phyloP scores from a whole-genome alignment of 2,797 vertebrate genomes.

The Lagorchestes hirsutus region DNA sequence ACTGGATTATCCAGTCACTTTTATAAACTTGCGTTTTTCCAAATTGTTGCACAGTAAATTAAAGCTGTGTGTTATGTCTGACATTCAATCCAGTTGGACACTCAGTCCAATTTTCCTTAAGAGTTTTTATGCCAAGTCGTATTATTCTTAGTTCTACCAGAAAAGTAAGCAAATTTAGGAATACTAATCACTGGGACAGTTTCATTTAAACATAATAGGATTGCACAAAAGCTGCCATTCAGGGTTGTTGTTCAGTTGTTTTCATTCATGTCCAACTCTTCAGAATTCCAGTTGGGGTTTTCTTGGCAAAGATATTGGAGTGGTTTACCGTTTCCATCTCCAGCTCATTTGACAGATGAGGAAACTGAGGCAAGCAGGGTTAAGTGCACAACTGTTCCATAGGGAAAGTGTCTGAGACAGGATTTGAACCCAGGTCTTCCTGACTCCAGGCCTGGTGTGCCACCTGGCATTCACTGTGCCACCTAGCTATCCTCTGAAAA shows the following conservation, averaged over 20 bases:
- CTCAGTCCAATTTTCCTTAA: conserved; percentile 39
- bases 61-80: neutral
- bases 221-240: conserved; percentile 9
- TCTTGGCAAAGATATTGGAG: neutral
- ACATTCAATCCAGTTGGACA: neutral
- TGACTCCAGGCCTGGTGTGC: neutral
- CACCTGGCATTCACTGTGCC: neutral
- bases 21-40: conserved; percentile 28
- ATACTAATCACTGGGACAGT: neutral
- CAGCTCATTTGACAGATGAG: neutral
- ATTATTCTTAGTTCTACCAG: conserved; percentile 13
- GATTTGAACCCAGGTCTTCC: neutral
- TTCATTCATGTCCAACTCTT: neutral
- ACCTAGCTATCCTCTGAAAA: neutral
- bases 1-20: neutral
- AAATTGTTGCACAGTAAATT: conserved; percentile 10
- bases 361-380: neutral
- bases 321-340: neutral
- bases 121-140: conserved; percentile 10
- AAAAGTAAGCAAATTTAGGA: conserved; percentile 33
- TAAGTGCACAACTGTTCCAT: neutral
- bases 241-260: neutral
- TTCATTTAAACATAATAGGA: neutral
- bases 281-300: neutral
- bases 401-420: neutral